phyloP scores from a whole-genome alignment of 2,113 vertebrate genomes.

The Mustelus asterias region DNA sequence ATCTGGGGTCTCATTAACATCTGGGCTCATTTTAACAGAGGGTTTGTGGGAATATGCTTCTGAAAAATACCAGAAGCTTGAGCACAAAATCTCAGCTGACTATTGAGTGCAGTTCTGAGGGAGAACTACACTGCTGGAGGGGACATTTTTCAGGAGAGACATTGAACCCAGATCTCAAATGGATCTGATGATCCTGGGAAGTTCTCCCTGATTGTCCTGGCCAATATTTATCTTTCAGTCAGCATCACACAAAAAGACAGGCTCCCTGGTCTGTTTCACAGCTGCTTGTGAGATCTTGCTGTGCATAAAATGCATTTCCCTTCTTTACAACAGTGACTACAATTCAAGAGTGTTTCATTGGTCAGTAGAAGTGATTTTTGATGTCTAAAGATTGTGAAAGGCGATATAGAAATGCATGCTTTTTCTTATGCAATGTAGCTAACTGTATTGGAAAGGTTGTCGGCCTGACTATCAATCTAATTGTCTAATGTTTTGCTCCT shows the following conservation, averaged over 20 bases:
- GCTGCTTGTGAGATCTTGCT: too few relatives aligned
- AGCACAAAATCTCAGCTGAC: background rate
- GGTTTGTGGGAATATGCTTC: background rate
- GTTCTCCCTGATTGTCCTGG: background rate
- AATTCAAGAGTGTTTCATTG: too few relatives aligned
- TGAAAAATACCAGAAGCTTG: background rate
- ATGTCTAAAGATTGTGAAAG: too few relatives aligned
- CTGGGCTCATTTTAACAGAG: background rate
- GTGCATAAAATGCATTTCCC: too few relatives aligned
- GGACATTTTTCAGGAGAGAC: background rate
- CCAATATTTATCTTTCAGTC: background rate
- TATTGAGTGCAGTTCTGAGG: background rate
- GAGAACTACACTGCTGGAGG: background rate
- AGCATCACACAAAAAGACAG: too few relatives aligned
- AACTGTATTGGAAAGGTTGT: background rate
- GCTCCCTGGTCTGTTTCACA: too few relatives aligned
- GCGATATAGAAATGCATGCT: too few relatives aligned
- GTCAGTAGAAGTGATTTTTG: too few relatives aligned
- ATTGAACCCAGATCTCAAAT: background rate
- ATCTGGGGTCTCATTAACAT: background rate
- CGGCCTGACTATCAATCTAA: background rate
- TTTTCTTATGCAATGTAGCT: background rate
- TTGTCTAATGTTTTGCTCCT: slow-evolving; percentile 39
- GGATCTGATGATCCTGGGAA: background rate
- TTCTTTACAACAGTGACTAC: too few relatives aligned